Conservation (phyloP, 1,140 invertebrate genomes). For the Phthorimaea operculella region DNA sequence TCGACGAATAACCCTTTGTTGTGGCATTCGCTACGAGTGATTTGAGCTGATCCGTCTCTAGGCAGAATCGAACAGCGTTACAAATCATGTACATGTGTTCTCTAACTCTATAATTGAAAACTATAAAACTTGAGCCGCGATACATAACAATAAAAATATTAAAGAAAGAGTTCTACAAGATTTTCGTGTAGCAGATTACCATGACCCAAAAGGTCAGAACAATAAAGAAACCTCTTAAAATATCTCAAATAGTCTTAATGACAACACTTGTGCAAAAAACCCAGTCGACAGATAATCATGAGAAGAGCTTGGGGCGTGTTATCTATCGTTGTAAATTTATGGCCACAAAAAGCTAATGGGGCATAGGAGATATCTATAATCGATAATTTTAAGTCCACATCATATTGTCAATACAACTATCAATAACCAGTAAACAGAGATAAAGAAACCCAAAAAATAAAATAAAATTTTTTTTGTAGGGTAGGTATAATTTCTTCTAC, state of each 20-base stretch:
- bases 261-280: background rate
- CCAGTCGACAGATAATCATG: background rate
- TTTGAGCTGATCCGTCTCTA: background rate
- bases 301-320: background rate
- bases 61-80: background rate
- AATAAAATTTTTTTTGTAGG: too few relatives aligned
- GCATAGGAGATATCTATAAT: background rate
- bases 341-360: background rate
- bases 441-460: too few relatives aligned
- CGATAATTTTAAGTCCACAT: background rate
- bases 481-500: too few relatives aligned
- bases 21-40: slow-evolving; percentile 39
- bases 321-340: slow-evolving; percentile 5
- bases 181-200: too few relatives aligned
- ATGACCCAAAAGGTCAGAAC: too few relatives aligned
- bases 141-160: too few relatives aligned
- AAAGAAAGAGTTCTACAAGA: too few relatives aligned
- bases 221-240: background rate
- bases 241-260: background rate
- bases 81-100: slow-evolving; percentile 1
- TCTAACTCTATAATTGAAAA: background rate
- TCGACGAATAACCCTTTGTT: slow-evolving; percentile 53
- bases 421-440: too few relatives aligned
- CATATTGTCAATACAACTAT: background rate
- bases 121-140: background rate